phyloP scores from a whole-genome alignment of 2,113 vertebrate genomes.

The Centropristis striata region DNA sequence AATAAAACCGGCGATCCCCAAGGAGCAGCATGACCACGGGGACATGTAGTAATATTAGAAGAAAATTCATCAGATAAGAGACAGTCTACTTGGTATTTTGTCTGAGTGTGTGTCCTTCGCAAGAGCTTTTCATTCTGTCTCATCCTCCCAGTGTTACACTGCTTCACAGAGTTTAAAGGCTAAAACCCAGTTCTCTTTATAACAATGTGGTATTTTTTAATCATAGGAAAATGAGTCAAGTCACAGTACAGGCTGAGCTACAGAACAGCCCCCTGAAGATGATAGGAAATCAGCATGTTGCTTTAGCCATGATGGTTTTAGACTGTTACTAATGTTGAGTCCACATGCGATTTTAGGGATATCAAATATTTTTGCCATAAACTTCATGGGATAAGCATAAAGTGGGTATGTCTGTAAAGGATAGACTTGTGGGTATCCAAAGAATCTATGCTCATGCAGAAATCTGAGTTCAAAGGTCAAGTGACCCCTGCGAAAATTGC shows the following conservation, averaged over 20 bases:
- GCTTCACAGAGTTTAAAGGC: slow-evolving; percentile 6
- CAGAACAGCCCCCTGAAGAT: neutral
- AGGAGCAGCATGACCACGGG: slow-evolving; percentile 7
- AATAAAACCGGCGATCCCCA: slow-evolving; percentile 37
- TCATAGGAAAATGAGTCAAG: slow-evolving; percentile 6
- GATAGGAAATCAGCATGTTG: neutral
- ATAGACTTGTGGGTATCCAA: too few species aligned
- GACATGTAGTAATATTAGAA: slow-evolving; percentile 43
- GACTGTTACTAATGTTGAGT: too few species aligned
- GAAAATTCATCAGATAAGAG: slow-evolving; percentile 39
- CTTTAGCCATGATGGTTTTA: too few species aligned
- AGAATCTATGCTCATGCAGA: too few species aligned
- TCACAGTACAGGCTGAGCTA: neutral
- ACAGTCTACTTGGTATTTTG: slow-evolving; percentile 29
- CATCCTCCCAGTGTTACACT: slow-evolving; percentile 10
- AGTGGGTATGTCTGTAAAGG: too few species aligned
- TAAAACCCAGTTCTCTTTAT: slow-evolving; percentile 22
- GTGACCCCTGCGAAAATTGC: too few species aligned
- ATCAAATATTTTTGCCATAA: too few species aligned
- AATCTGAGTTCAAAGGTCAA: too few species aligned
- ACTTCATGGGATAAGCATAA: too few species aligned
- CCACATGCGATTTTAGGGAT: too few species aligned
- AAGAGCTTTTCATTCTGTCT: slow-evolving; percentile 2
- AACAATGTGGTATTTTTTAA: slow-evolving; percentile 42
- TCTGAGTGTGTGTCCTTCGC: slow-evolving; percentile 11